Base-by-base conservation (phyloP, 2,888 invertebrate genomes). In the Torymus aiolomorphi region DNA sequence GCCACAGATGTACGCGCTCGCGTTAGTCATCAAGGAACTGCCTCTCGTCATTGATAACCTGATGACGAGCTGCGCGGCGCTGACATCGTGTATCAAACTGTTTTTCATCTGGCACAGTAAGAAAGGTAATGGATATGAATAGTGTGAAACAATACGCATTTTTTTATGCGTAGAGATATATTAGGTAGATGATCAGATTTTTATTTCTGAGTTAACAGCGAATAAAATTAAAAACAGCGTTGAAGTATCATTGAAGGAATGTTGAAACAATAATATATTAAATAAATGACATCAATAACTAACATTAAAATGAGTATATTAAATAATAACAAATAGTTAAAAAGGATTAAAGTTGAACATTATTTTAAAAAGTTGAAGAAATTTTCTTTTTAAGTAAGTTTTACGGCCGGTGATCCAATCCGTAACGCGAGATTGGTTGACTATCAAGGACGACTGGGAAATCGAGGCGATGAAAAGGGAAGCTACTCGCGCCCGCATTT, bases 21-120 rank as follows among this genome's bases (percentile, higher is more conserved):
- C 3, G 5, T 59, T 69, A 59, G 71, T 71, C 5, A 20, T 71
- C n/a, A 14, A 56, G 13, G 42, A 76, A 8, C 16, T 80, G 2
- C 57, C 51, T 14, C 71, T 80, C 0, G 71, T 76, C 12, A 63
- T 74, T 2, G 78, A 78, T n/a, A 78, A 78, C 73, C 56, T 78
- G 0, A 31, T 67, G 24, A 67, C 78, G 14, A 72, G 56, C 42
- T 31, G n/a, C 14, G 13, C 78, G 5, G 18, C 67, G 1, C 16
- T 67, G 14, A 66, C 59, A 13, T 66, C 67, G 0, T 69, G 65
- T 54, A 16, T 78, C 1, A 78, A 73, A 10, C 61, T 78, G 0
- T 78, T 66, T 42, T 31, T 78, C n/a, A 56, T 73, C 13, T 76
- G 76, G 76, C 56, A 16, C 5, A 67, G 42, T 49, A 54, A 18